Base-by-base conservation (phyloP, 2,113 vertebrate genomes). In the Dryoscopus gambensis region DNA sequence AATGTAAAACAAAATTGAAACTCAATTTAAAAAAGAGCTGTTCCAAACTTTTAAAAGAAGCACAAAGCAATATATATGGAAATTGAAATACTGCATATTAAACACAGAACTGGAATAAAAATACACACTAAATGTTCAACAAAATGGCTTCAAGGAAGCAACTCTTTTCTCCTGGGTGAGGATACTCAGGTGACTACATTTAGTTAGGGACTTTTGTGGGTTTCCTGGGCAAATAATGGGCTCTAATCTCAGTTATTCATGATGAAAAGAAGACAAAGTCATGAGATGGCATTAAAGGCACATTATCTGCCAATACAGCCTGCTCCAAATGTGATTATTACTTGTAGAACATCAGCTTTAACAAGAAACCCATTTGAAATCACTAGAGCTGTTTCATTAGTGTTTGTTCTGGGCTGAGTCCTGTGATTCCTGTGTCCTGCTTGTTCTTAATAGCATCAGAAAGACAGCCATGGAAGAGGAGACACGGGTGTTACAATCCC, bases 291-390 rank as follows among this genome's bases (percentile, higher is more conserved):
- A 96, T 96, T 93, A 91, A 87, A 91, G 84, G 55, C 74, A 94
- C 84, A 96, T 96, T 94, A 93, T 74, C 70, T 94, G 70, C 63
- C 84, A 94, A 95, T 44, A 88, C 15, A 83, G 75, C 57, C 67
- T 42, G 27, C 70, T 94, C 78, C 78, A 88, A 94, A 91, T 59
- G 94, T 88, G 82, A 94, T 90, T 95, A 89, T 83, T 96, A 79
- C 49, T 93, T 70, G 87, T 28, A 95, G 87, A 94, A 94, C 88
- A 95, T 63, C 46, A 85, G 84, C 92, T 95, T 95, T 87, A 95
- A 91, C 87, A 88, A 88, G 82, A 91, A 88, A 63, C 40, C 75
- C 52, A 94, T 93, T 60, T 93, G 84, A 94, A 96, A 88, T 88
- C 52, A 77, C 59, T 47, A 67, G 46, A n/a, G 53, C 77, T 95